Evolutionary conservation across 2,797 vertebrate species (phyloP), one percentile per base, ranked within the genome.

Genomic region (Gadopsis marmoratus): DNA sequence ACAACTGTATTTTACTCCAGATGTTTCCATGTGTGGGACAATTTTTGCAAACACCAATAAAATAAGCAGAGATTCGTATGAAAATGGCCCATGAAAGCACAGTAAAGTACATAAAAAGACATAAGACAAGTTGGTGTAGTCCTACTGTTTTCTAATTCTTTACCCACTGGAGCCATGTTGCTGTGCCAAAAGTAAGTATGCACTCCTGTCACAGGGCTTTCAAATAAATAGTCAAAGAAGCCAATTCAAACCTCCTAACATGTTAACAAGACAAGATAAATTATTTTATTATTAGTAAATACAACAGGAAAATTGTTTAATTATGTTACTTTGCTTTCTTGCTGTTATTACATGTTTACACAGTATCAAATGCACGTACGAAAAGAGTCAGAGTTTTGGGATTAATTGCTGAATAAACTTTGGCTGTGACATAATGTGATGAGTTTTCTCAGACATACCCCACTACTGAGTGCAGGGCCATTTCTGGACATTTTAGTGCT

Each of bases 171-270:
- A 58, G 19, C 47, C 64, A 68, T 69, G 45, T 19, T 31, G 76
- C 75, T 47, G 39, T 39, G 91, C 88, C 91, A 92, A 91, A n/a
- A 91, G 87, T 62, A 89, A 91, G 62, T 80, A 73, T 26, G 67
- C 8, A 8, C 45, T 78, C 29, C 50, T 74, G 61, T 82, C 74
- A 87, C 41, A 21, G 47, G n/a, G 77, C 39, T 74, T 77, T 81
- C 59, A 86, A 59, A 62, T 70, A 67, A 83, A 79, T 70, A 56
- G 33, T 58, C 2, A 4, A 62, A 21, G 41, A 78, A 74, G 89
- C 86, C 88, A 90, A 82, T 56, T 74, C 26, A 87, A 90, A 84
- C 64, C 26, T 77, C 71, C 58, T 77, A 71, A 74, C 56, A 76
- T 73, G 19, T 70, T 85, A 81, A 77, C 43, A 70, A 81, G 76